Evolutionary conservation across 2,113 vertebrate species (phyloP), one percentile per base, ranked within the genome.

Genomic region (Periophthalmodon schlosseri): DNA sequence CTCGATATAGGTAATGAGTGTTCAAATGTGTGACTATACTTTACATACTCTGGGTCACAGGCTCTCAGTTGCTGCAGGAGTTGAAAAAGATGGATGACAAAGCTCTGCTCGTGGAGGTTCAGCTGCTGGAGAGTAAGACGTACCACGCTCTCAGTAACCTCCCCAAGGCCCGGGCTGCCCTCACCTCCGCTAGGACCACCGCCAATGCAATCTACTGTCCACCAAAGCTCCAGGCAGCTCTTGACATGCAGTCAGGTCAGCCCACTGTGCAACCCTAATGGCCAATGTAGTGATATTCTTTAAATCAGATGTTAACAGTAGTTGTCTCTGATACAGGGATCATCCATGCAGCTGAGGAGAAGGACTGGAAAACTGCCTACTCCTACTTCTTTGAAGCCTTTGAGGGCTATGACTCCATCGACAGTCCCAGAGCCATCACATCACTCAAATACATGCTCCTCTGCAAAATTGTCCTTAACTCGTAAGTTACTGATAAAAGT

Each of bases 61-160:
- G 96, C 61, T 94, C 98, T 74, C 97, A 99, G 90, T 91, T 99
- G 82, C 94, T 99, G 2, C 93, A 96, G 79, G 98, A 99, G 71
- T 93, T 99, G 85, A 99, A 99, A 85, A 99, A 99, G 94, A 99
- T 99, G 98, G 98, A 99, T 18, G 98, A 99, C 91, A 99, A 99
- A 91, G 97, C 97, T n/a, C 93, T 99, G 82, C 92, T 99, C 88
- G 98, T 99, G 69, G 98, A 99, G 87, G 98, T 99, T 78, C 98
- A 99, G 90, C 94, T 99, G 79, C 92, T 99, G 67, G 98, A 99
- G 91, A 99, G 98, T 79, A 99, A 99, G 92, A 99, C 98, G 13
- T 99, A 99, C 89, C 98, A 99, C 71, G 98, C 96, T 69, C 95
- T 99, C 89, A 99, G 97, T 89, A 99, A 99, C 76, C 93, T 99